A percentile compares a stretch with the other conserved stretches of the same genome.
These are phyloP conservation scores for Ranitomeya variabilis DNA, from an alignment of 2,113 vertebrate species.

Conservation along the genomic window DNA sequence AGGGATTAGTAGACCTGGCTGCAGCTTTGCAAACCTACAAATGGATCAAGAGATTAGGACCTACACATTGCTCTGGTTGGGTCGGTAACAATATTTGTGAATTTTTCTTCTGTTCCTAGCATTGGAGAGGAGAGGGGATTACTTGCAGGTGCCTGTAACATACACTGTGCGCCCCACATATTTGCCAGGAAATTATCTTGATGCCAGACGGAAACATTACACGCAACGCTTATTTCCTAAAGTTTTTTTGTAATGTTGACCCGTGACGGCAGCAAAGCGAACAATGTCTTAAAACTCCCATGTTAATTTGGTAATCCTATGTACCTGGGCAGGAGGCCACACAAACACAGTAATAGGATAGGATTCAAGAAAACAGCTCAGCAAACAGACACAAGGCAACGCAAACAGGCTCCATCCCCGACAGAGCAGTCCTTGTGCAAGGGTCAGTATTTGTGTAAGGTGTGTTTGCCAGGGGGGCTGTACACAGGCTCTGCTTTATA, in stretches of 20 bases:
- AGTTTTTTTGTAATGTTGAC: background rate
- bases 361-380: slow-evolving; percentile 10
- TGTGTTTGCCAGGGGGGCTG: slow-evolving; percentile 30
- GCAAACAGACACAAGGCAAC: background rate
- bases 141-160: background rate
- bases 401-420: slow-evolving; percentile 21
- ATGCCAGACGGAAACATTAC: background rate
- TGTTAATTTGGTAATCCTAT: slow-evolving; percentile 8
- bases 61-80: background rate
- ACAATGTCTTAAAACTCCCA: background rate
- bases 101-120: background rate
- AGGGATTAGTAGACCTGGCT: background rate
- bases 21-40: background rate
- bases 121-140: background rate
- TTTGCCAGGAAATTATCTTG: background rate
- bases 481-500: slow-evolving; percentile 34
- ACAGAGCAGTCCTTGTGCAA: slow-evolving; percentile 40
- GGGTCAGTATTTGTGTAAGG: slow-evolving; percentile 26
- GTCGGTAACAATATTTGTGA: background rate
- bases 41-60: slow-evolving; percentile 5
- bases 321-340: slow-evolving; percentile 17
- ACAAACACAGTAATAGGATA: slow-evolving; percentile 15
- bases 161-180: background rate
- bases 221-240: background rate
- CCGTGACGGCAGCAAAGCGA: background rate